Conservation (phyloP, 2,113 vertebrate genomes). For the Philantomba maxwellii region DNA sequence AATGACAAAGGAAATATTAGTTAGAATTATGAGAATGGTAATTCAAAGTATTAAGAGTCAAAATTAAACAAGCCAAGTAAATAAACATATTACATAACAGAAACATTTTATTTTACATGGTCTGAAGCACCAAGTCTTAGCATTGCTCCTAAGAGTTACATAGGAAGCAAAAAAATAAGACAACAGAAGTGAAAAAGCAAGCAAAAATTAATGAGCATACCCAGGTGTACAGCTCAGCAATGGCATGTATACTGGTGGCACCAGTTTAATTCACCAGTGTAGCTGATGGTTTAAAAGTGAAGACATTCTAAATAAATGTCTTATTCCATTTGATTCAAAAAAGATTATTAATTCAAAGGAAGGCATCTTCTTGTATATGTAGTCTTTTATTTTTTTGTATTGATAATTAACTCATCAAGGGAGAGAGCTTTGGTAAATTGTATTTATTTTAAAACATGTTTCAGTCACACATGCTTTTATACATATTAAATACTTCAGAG, state of each 20-base stretch:
- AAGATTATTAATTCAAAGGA: not conserved
- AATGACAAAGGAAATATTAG: not conserved
- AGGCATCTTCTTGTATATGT: not conserved
- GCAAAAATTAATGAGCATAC: not conserved
- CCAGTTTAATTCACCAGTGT: not conserved
- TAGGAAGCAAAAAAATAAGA: not conserved
- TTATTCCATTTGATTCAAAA: not conserved
- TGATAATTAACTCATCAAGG: not conserved
- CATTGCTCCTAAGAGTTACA: not conserved
- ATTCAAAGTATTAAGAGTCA: not conserved
- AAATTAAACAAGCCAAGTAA: not conserved
- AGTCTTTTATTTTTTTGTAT: not conserved
- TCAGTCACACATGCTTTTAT: not conserved
- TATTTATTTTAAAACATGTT: not conserved
- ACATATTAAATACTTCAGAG: not conserved
- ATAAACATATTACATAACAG: not conserved
- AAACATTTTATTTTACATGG: not conserved
- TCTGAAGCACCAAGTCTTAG: not conserved
- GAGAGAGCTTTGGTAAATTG: not conserved
- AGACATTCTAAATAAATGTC: not conserved
- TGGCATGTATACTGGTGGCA: accelerated
- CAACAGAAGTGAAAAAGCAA: not conserved
- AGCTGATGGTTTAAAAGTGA: not conserved
- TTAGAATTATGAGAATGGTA: not conserved
- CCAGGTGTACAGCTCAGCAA: too few species aligned